phyloP scores from a whole-genome alignment of 1,140 invertebrate genomes.

The Drosophila baimaii region DNA sequence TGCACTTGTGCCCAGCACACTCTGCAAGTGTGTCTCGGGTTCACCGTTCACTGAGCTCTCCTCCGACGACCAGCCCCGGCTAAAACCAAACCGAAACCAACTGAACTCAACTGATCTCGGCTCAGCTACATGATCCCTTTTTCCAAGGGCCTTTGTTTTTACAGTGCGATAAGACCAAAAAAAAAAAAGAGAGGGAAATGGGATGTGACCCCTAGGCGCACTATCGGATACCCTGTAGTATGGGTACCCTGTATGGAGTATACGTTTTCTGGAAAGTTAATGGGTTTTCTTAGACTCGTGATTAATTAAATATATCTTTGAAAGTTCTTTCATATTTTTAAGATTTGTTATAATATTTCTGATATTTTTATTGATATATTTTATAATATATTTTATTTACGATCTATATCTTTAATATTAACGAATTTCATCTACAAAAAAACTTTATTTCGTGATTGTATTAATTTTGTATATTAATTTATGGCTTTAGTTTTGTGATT shows the following conservation, averaged over 20 bases:
- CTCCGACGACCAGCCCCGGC: constrained; percentile 13
- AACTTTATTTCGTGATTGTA: no score
- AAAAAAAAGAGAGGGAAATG: background rate
- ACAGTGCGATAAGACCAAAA: constrained; percentile 67
- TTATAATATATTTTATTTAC: no score
- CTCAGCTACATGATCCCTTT: constrained; percentile 72
- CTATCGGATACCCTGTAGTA: constrained; percentile 19
- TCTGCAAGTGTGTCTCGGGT: constrained; percentile 78
- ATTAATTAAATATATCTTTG: background rate
- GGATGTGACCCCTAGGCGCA: constrained; percentile 17
- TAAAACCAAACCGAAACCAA: constrained; percentile 16
- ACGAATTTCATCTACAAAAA: no score
- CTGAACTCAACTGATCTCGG: constrained; percentile 33
- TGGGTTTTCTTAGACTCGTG: background rate
- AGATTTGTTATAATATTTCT: background rate
- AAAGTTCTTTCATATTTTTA: background rate
- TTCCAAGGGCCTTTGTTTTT: constrained; percentile 73
- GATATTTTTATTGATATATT: no score
- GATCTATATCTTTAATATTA: no score
- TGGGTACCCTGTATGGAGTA: no score
- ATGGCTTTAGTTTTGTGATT: no score
- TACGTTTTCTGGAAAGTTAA: no score
- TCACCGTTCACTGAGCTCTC: constrained; percentile 72
- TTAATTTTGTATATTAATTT: no score
- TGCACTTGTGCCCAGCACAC: constrained; percentile 78